Percentiles rank a stretch among this genome's conserved stretches.
phyloP scores from a whole-genome alignment of 2,797 vertebrate species.

The Astyanax mexicanus region DNA sequence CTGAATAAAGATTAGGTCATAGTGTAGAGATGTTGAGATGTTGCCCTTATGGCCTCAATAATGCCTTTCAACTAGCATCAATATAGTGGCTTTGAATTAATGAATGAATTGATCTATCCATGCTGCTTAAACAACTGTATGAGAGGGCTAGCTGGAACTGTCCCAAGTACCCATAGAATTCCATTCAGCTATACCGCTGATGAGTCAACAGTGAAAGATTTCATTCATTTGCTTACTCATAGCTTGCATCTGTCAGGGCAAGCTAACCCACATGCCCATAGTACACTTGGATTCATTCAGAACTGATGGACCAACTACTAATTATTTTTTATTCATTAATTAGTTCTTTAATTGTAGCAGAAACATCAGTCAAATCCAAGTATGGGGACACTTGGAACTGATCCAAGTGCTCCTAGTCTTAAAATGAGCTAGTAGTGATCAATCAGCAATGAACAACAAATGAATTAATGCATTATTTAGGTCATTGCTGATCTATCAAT shows the following conservation, averaged over 20 bases:
- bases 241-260: too few species aligned
- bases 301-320: neutral
- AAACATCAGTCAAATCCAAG: too few species aligned
- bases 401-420: neutral
- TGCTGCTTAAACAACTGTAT: neutral
- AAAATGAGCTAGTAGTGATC: too few species aligned
- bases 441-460: neutral
- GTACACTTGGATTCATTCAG: neutral
- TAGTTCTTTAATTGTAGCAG: neutral
- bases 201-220: too few species aligned
- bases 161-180: neutral
- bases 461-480: neutral
- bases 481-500: neutral
- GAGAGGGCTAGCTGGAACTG: too few species aligned
- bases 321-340: too few species aligned
- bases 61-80: neutral
- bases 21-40: neutral
- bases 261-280: neutral
- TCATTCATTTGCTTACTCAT: too few species aligned
- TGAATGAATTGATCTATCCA: neutral
- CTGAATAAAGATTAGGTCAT: neutral
- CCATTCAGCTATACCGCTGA: neutral
- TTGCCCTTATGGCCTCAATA: neutral
- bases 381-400: too few species aligned
- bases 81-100: neutral